Base-by-base conservation (phyloP, 2,888 invertebrate species). In the Cactoblastis cactorum region DNA sequence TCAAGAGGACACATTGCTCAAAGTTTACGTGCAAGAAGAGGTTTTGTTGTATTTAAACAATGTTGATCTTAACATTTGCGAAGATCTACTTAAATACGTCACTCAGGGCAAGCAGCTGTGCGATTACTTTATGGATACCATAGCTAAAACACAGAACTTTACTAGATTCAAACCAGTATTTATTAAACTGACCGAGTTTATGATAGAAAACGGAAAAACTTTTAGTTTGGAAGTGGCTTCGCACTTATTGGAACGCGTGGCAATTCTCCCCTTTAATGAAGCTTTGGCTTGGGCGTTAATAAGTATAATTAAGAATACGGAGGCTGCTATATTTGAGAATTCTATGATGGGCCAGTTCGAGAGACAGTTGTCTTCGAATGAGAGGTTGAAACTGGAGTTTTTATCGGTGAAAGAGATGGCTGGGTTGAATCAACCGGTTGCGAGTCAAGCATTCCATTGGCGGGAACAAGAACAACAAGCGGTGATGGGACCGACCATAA, bases 81-180 rank as follows among this genome's bases (percentile, higher is more conserved):
- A 64, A 2, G 74, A 83, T 48, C 55, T 80, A 3, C 63, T 86
- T 0, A 59, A 51, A n/a, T 63, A 53, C 17, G 35, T 53, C 2
- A 33, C 68, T 0, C 2, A 53, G 1, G 18, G 57, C 1, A 49
- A 48, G 0, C 32, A 65, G 1, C 53, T 86, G 1, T 85, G 84
- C 45, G 80, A 84, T 17, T 56, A 65, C 0, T 77, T 80, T 2
- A 70, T 88, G 64, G 52, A 65, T 14, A 61, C 67, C 0, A 72
- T 88, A 51, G 79, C 82, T 0, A 58, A 69, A 5, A 78, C 85
- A 1, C 82, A 78, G 45, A 88, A 89, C 59, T 87, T 89, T 58
- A 70, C 78, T 0, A 69, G 83, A 4, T 89, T 87, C 59, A 83
- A 77, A 56, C 28, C 32, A 0, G 74, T 83, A 18, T 87, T 86